Conservation (phyloP, 2,888 invertebrate genomes). For the Acrocyrtus sp. region DNA sequence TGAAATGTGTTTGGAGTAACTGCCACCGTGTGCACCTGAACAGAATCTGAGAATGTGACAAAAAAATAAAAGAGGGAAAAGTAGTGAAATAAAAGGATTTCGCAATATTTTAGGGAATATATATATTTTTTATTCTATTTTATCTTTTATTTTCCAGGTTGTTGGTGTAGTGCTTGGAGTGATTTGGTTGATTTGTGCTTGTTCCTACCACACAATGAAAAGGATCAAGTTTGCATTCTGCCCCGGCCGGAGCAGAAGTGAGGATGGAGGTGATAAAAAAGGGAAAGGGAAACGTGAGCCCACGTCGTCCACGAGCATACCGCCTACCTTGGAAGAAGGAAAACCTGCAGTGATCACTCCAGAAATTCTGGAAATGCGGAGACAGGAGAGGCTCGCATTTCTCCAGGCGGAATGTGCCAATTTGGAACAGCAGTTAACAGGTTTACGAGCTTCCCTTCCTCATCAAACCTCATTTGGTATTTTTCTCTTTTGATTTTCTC, state of each 20-base stretch:
- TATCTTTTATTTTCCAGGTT: conserved; percentile 22
- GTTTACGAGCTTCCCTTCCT: conserved; percentile 44
- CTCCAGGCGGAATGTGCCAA: conserved; percentile 50
- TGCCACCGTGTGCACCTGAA: too few species aligned
- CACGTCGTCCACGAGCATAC: not conserved
- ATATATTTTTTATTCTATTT: too few species aligned
- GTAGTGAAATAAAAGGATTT: not conserved
- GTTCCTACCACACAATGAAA: conserved; percentile 54
- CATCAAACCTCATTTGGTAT: conserved; percentile 38
- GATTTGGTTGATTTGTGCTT: conserved; percentile 52
- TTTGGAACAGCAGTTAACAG: conserved; percentile 56
- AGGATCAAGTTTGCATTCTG: conserved; percentile 42
- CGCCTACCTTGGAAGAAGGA: conserved; percentile 1
- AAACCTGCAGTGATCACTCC: conserved; percentile 42
- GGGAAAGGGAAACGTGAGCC: conserved; percentile 26
- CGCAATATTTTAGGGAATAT: too few species aligned
- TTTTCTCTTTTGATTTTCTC: conserved; percentile 36
- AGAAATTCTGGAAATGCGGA: conserved; percentile 48
- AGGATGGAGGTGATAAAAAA: conserved; percentile 19
- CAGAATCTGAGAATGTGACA: too few species aligned
- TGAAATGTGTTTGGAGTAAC: conserved; percentile 12
- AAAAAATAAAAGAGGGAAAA: too few species aligned
- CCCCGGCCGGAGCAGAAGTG: conserved; percentile 16
- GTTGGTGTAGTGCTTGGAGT: conserved; percentile 42
- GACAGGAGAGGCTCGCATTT: conserved; percentile 51